phyloP scores from a whole-genome alignment of 1,140 invertebrate genomes.

The Pomacea maculata region DNA sequence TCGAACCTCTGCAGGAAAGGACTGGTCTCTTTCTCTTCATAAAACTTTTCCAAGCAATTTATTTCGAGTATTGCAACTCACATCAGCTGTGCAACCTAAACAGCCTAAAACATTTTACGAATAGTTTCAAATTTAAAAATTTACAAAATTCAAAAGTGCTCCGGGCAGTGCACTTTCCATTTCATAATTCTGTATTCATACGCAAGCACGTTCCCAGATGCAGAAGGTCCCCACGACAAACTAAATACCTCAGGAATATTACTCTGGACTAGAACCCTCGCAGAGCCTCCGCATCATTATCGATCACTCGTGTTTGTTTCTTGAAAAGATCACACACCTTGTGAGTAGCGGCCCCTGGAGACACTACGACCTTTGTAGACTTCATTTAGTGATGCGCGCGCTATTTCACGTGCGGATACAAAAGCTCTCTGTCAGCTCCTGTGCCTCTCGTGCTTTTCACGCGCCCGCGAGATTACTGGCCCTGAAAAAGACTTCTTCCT shows the following conservation, averaged over 20 bases:
- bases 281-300: background rate
- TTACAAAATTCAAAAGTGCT: too few species aligned
- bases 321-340: conserved; percentile 2
- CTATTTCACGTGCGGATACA: conserved; percentile 14
- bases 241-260: background rate
- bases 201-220: too few species aligned
- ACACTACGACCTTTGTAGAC: conserved; percentile 1
- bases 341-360: background rate
- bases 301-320: background rate
- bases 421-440: conserved; percentile 3
- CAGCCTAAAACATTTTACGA: too few species aligned
- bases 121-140: too few species aligned
- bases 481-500: conserved; percentile 3
- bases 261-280: background rate
- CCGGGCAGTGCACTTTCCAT: too few species aligned
- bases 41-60: too few species aligned
- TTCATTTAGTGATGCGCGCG: conserved; percentile 7
- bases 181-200: too few species aligned
- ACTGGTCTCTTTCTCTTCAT: too few species aligned
- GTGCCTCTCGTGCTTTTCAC: background rate
- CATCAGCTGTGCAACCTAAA: too few species aligned
- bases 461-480: conserved; percentile 16
- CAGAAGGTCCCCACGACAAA: too few species aligned
- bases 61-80: too few species aligned
- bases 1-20: too few species aligned